These are phyloP conservation scores for Meteorus colon DNA, from an alignment of 2,888 invertebrate genomes.

Conservation along the genomic window DNA sequence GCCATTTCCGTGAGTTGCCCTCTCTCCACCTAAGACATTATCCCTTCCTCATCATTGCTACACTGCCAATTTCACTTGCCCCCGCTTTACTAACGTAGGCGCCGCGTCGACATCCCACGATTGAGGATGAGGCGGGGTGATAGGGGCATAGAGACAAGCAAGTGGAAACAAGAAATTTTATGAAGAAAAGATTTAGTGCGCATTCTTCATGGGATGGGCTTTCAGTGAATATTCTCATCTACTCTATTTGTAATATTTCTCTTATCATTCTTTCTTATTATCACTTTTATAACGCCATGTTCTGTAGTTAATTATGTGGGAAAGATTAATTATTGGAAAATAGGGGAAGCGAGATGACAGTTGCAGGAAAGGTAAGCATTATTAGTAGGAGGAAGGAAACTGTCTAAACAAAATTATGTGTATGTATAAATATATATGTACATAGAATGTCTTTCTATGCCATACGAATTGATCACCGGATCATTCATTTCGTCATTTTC, in stretches of 20 bases:
- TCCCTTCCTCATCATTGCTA: slow-evolving; percentile 18
- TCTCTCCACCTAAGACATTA: slow-evolving; percentile 1
- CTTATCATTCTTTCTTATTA: neutral
- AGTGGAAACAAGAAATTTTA: slow-evolving; percentile 24
- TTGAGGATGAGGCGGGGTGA: slow-evolving; percentile 20
- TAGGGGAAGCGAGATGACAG: slow-evolving; percentile 62
- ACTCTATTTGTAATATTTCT: neutral
- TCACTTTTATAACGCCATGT: slow-evolving; percentile 27
- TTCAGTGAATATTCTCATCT: neutral
- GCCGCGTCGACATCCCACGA: slow-evolving; percentile 12
- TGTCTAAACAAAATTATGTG: neutral
- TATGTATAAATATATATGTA: neutral
- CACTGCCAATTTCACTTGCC: slow-evolving; percentile 23
- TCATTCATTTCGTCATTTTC: neutral
- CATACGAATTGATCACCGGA: neutral
- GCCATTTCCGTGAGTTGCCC: slow-evolving; percentile 24
- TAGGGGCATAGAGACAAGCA: neutral
- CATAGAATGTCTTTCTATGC: neutral
- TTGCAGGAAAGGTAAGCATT: slow-evolving; percentile 66
- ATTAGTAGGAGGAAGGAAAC: neutral
- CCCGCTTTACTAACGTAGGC: slow-evolving; percentile 9
- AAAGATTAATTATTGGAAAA: slow-evolving; percentile 48
- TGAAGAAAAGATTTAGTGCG: slow-evolving; percentile 23
- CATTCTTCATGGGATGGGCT: slow-evolving; percentile 2
- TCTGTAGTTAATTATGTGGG: slow-evolving; percentile 15